These are phyloP conservation scores for Cinclus cinclus DNA, from an alignment of 2,113 vertebrate genomes.

Conservation along the genomic window DNA sequence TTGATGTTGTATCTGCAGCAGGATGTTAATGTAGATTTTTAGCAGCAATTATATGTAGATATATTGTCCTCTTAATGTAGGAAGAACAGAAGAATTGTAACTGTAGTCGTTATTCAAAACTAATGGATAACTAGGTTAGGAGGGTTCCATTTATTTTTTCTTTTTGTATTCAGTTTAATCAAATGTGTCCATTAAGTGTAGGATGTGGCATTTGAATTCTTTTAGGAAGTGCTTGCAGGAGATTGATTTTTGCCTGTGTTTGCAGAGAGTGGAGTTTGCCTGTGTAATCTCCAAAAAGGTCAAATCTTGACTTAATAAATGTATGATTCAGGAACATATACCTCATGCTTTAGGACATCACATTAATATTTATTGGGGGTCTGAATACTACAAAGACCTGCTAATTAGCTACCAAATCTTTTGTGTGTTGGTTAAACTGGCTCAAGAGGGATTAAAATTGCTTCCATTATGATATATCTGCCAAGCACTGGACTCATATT, in stretches of 20 bases:
- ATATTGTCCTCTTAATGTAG: neutral
- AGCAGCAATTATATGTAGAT: neutral
- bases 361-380: constrained; percentile 48
- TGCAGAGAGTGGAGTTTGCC: constrained; percentile 9
- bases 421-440: constrained; percentile 41
- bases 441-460: constrained; percentile 19
- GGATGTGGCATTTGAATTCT: constrained; percentile 15
- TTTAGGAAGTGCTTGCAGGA: neutral
- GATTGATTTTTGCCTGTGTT: constrained; percentile 37
- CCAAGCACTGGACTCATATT: neutral
- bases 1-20: neutral
- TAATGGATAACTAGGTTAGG: neutral
- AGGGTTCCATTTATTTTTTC: neutral
- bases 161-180: neutral
- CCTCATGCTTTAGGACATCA: constrained; percentile 27
- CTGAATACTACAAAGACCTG: constrained; percentile 7
- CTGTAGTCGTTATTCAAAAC: neutral
- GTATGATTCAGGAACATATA: constrained; percentile 46
- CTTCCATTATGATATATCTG: constrained; percentile 1
- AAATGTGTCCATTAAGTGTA: neutral
- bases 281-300: constrained; percentile 49
- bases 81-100: neutral
- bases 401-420: constrained; percentile 48
- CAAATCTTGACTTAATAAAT: constrained; percentile 59
- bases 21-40: neutral